A percentile compares a stretch with the other conserved stretches of the same genome.
These are phyloP conservation scores for Drosophila sp. DNA, from an alignment of 1,140 invertebrate genomes.

Conservation along the genomic window DNA sequence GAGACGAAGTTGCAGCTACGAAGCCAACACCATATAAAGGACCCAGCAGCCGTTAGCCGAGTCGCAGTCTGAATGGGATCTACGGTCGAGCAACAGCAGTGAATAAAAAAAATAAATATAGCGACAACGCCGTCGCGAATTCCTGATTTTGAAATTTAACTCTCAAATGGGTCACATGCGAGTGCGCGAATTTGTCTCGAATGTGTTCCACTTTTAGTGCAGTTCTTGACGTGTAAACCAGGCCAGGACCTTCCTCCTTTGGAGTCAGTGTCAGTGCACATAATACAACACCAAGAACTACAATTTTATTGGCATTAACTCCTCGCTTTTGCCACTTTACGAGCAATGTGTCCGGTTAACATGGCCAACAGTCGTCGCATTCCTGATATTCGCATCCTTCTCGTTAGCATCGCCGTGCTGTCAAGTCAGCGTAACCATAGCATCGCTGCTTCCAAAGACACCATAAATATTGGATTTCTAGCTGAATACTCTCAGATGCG, in stretches of 20 bases:
- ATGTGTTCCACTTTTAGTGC: constrained; percentile 17
- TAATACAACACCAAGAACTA: constrained; percentile 41
- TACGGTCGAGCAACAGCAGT: constrained; percentile 37
- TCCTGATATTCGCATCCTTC: constrained; percentile 38
- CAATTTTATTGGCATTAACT: constrained; percentile 66
- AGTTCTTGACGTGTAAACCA: constrained; percentile 24
- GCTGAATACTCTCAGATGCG: constrained; percentile 79
- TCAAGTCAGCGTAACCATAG: constrained; percentile 24
- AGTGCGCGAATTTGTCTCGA: neutral
- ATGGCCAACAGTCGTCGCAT: constrained; percentile 31
- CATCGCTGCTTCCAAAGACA: constrained; percentile 44
- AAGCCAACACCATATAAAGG: constrained; percentile 65
- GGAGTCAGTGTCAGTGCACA: constrained; percentile 49
- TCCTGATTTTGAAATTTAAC: constrained; percentile 9
- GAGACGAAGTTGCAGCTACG: constrained; percentile 22
- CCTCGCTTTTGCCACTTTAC: constrained; percentile 28
- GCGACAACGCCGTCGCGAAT: neutral
- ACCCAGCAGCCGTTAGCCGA: constrained; percentile 14
- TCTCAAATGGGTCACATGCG: neutral
- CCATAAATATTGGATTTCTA: constrained; percentile 81
- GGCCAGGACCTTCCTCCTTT: constrained; percentile 5
- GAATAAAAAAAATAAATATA: neutral
- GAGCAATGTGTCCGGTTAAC: constrained; percentile 37
- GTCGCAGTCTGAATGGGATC: constrained; percentile 53
- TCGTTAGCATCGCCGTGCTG: constrained; percentile 15